phyloP scores from a whole-genome alignment of 2,113 vertebrate genomes.

The Emydocephalus ijimae region DNA sequence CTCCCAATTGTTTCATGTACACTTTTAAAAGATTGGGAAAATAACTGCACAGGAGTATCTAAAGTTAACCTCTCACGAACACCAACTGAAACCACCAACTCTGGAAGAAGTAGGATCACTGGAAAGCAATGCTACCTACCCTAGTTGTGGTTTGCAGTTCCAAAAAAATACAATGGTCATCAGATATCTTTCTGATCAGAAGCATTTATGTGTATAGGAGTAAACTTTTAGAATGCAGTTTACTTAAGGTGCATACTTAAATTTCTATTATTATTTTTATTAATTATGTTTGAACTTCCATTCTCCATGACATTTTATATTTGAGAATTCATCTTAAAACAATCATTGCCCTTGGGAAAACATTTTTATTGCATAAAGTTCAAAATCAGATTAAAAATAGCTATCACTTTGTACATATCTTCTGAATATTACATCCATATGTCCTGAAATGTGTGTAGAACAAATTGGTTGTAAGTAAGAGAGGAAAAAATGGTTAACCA shows the following conservation, averaged over 20 bases:
- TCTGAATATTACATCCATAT: background rate
- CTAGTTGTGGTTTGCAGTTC: background rate
- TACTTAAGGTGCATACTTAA: background rate
- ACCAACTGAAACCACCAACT: background rate
- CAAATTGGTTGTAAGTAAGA: constrained; percentile 27
- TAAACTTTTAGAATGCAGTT: background rate
- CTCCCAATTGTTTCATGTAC: background rate
- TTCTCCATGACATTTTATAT: background rate
- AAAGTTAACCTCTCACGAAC: background rate
- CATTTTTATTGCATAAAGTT: background rate
- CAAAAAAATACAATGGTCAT: background rate
- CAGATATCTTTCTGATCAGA: background rate
- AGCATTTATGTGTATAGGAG: background rate
- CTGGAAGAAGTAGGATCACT: background rate
- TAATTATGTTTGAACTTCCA: background rate
- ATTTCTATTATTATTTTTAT: background rate
- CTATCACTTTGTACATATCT: background rate
- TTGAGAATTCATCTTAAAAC: background rate
- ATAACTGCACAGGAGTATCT: background rate
- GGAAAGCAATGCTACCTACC: background rate
- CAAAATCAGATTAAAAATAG: background rate
- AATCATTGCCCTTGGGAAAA: background rate
- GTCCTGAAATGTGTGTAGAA: background rate
- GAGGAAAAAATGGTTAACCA: constrained; percentile 10
- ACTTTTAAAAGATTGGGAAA: background rate